Base-by-base conservation (phyloP, 1,140 invertebrate genomes). In the Elysia chlorotica region DNA sequence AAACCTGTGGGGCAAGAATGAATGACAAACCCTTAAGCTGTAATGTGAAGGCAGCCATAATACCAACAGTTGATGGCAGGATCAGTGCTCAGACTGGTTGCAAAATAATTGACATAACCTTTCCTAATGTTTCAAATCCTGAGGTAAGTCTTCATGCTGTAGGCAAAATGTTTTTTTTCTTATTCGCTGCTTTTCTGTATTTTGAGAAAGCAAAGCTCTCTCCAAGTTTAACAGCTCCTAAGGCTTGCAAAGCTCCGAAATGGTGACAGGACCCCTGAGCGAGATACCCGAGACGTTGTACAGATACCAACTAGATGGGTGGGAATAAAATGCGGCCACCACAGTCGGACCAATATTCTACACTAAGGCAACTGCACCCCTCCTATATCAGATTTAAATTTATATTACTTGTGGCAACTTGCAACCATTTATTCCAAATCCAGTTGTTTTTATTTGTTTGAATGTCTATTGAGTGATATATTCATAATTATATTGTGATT, bases 51-150 rank as follows among this genome's bases (percentile, higher is more conserved):
- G 70, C 65, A 56, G 77, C 81, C 2, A 73, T 83, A 33, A 21
- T 54, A 25, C 23, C 81, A 28, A 75, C 36, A 10, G 77, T 70
- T 23, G 79, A 83, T 37, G 41, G 38, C 21, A 82, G 79, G 57
- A 65, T 38, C 31, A 76, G 72, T 35, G 78, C 78, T 74, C 69
- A 77, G 48, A 77, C 74, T 38, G 82, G 82, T 56, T 83, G 81
- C 67, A 80, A 77, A 76, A 65, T 82, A n/a, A 73, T 82, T 38
- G 80, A 82, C 38, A 59, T 82, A 54, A 76, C 74, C 2, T 83
- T 83, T 68, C 80, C 82, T 63, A 82, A 77, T 71, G 71, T 81
- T 35, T 65, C 78, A 19, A 74, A 76, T 14, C 76, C 79, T 63
- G 80, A 83, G 82, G 82, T 83, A 78, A 73, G 41, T 31, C 19